A percentile compares a stretch with the other conserved stretches of the same genome.
These are phyloP conservation scores for Drosophila arizonae DNA, from an alignment of 1,140 invertebrate genomes.

Conservation along the genomic window DNA sequence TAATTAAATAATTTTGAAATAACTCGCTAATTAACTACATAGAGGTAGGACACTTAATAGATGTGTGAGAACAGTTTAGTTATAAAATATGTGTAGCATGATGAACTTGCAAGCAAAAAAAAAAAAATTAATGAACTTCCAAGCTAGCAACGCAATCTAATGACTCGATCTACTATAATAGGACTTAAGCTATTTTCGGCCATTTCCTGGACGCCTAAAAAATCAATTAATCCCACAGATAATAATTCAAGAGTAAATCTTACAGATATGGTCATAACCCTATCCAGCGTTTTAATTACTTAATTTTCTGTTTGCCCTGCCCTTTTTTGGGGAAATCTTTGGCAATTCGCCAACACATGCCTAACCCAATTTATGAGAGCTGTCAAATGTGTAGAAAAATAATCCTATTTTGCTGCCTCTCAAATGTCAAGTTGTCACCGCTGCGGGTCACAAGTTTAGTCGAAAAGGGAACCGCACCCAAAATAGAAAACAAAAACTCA, in stretches of 20 bases:
- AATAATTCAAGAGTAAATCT: constrained; percentile 10
- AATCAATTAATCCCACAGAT: constrained; percentile 15
- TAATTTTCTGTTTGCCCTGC: constrained; percentile 43
- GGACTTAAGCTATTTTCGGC: neutral
- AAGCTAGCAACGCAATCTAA: no score
- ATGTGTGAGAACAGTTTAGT: neutral
- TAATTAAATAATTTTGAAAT: constrained; percentile 36
- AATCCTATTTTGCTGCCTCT: constrained; percentile 62
- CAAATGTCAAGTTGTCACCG: constrained; percentile 48
- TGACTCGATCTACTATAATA: neutral
- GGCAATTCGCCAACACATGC: constrained; percentile 47
- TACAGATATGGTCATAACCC: constrained; percentile 30
- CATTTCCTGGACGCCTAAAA: constrained; percentile 7
- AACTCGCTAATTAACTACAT: constrained; percentile 28
- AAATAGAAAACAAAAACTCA: constrained; percentile 1
- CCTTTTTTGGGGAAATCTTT: constrained; percentile 48
- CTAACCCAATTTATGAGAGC: constrained; percentile 60
- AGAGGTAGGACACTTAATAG: neutral
- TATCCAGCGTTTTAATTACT: constrained; percentile 36
- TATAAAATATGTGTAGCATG: neutral
- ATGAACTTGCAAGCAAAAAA: no score
- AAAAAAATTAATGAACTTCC: no score
- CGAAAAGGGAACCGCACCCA: constrained; percentile 58
- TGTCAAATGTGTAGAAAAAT: constrained; percentile 46
- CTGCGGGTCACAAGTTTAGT: constrained; percentile 38